Conservation (phyloP, 2,113 vertebrate species). For the Esox niger region DNA sequence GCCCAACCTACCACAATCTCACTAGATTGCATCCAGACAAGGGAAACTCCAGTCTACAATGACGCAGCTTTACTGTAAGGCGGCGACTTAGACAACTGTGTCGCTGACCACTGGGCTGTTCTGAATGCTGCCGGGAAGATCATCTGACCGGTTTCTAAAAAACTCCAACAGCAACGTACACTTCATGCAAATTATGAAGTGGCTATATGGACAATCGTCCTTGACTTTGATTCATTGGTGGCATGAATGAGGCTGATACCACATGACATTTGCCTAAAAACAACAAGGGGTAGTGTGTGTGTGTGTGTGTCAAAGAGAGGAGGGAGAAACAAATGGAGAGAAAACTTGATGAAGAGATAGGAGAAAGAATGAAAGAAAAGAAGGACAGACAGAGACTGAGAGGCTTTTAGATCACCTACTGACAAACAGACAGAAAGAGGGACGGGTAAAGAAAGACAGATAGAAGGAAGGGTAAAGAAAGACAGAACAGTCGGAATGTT, state of each 20-base stretch:
- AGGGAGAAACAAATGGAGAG: neutral
- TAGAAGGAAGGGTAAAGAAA: too few relatives aligned
- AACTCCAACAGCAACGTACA: too few relatives aligned
- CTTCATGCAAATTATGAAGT: too few relatives aligned
- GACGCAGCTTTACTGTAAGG: too few relatives aligned
- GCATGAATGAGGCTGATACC: neutral
- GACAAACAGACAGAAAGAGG: conserved; percentile 33
- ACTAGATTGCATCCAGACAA: too few relatives aligned
- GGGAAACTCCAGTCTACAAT: too few relatives aligned
- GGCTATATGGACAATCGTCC: neutral
- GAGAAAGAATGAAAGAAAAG: neutral
- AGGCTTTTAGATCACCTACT: neutral
- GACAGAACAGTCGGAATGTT: neutral
- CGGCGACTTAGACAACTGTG: too few relatives aligned
- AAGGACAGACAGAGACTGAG: neutral
- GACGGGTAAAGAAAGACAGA: neutral
- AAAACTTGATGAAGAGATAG: neutral
- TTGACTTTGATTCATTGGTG: neutral
- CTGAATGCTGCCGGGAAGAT: too few relatives aligned
- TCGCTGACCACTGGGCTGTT: too few relatives aligned
- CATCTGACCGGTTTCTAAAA: too few relatives aligned
- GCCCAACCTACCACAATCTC: too few relatives aligned
- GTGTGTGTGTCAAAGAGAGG: neutral
- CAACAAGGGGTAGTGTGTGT: neutral
- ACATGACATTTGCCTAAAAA: neutral